Conservation (phyloP, 2,888 invertebrate genomes). For the Tethea ocularis region DNA sequence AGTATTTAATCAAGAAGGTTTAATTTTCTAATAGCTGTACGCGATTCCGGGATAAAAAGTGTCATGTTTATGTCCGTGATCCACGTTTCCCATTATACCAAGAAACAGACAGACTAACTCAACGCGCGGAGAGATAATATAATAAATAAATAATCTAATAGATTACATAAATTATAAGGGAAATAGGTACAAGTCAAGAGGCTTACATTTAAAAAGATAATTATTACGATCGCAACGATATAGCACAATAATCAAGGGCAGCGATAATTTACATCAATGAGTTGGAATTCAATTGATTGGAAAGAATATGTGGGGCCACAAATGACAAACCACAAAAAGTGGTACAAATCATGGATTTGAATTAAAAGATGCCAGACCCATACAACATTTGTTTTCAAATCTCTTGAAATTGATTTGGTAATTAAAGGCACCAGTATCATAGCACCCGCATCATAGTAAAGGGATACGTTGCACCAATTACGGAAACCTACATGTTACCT, state of each 20-base stretch:
- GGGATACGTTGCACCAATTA: neutral
- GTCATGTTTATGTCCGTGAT: no score
- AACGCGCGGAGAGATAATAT: no score
- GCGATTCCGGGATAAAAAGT: no score
- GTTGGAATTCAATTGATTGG: constrained; percentile 54
- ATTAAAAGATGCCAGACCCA: no score
- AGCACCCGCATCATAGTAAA: neutral
- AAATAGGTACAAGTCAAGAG: neutral
- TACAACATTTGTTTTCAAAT: no score
- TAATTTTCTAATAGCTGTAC: no score
- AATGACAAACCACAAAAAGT: constrained; percentile 14
- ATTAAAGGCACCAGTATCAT: neutral
- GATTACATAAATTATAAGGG: neutral
- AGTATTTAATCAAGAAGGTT: no score
- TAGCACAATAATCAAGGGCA: constrained; percentile 32
- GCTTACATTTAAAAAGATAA: neutral
- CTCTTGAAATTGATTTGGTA: neutral
- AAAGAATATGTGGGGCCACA: constrained; percentile 16
- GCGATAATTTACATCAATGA: constrained; percentile 46
- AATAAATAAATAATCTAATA: neutral
- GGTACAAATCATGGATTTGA: neutral
- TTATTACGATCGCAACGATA: neutral
- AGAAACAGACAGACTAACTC: no score
- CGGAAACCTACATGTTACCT: neutral
- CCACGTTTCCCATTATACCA: no score